Evolutionary conservation across 2,888 invertebrate species (phyloP), one percentile per base, ranked within the genome.

Genomic region (Eilema caniola): DNA sequence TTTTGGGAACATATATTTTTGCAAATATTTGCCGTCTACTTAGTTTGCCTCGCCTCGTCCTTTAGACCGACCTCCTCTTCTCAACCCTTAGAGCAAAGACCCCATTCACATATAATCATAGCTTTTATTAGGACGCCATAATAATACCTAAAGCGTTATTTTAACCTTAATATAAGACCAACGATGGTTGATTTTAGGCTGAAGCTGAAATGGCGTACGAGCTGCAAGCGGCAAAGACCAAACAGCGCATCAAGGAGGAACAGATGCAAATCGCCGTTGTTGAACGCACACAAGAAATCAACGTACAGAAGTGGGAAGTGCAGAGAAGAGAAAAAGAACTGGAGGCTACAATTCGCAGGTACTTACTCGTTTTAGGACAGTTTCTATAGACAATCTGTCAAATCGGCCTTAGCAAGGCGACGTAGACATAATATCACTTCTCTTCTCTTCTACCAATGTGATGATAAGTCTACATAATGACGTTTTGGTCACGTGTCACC

Each of bases 191-290:
- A 20, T 62, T 76, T 66, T 73, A 97, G 96, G 99, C 99, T 62
- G 98, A 99, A 95, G 98, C 98, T 14, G 98, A 99, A 90, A 96
- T 99, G 97, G 98, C 99, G 0, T 98, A 98, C 89, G 98, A 98
- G 85, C 92, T 99, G 71, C 98, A 99, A 96, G 98, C 98, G 1
- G 99, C 99, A 1, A 99, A 99, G 93, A 99, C 99, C 0, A 98
- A 98, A 85, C 99, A 99, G 89, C 96, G 98, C 76, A 98, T 99
- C 85, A 99, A 98, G 93, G 99, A 99, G 86, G 99, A 99, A 90
- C 98, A 99, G 88, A 99, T 99, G 99, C 99, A 99, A 89, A 98
- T 99, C 71, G 97, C 97, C 78, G 98, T 99, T 1, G 97, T 99
- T 33, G 99, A 99, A 92, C 96, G 99, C 70, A 97, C 97, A 0